These are phyloP conservation scores for Crossaster papposus DNA, from an alignment of 53 echinoderm and acorn worm species.

Conservation along the genomic window DNA sequence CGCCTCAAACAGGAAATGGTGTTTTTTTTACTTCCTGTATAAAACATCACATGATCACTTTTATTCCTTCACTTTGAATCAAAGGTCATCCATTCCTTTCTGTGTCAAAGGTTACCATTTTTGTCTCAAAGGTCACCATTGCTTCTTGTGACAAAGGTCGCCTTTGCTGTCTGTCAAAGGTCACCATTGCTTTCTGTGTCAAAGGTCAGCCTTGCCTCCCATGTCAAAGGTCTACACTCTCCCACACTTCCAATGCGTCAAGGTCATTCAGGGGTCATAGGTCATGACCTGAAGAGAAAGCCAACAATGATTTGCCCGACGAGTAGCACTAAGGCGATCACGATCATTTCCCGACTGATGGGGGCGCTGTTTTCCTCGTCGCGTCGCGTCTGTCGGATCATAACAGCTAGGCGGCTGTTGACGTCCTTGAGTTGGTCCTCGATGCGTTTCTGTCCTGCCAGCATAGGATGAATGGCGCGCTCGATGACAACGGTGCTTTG, in stretches of 20 bases:
- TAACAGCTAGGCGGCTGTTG: constrained; percentile 77
- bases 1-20: too few species aligned
- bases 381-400: constrained; percentile 68
- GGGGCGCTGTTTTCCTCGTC: constrained; percentile 44
- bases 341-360: constrained; percentile 45
- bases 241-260: background rate
- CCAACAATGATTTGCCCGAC: constrained; percentile 53
- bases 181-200: background rate
- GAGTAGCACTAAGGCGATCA: constrained; percentile 46
- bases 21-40: too few species aligned
- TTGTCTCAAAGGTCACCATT: background rate
- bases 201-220: background rate
- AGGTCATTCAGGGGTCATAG: background rate
- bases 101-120: background rate
- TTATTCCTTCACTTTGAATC: background rate
- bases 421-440: constrained; percentile 82
- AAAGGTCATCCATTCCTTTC: background rate
- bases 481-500: constrained; percentile 13
- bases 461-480: constrained; percentile 69
- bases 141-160: background rate
- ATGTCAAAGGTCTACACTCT: constrained; percentile 16
- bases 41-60: too few species aligned
- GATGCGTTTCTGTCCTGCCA: constrained; percentile 70
- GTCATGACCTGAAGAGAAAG: constrained; percentile 56
- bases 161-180: background rate